phyloP scores from a whole-genome alignment of 1,140 invertebrate species.

The Tribolium castaneum region DNA sequence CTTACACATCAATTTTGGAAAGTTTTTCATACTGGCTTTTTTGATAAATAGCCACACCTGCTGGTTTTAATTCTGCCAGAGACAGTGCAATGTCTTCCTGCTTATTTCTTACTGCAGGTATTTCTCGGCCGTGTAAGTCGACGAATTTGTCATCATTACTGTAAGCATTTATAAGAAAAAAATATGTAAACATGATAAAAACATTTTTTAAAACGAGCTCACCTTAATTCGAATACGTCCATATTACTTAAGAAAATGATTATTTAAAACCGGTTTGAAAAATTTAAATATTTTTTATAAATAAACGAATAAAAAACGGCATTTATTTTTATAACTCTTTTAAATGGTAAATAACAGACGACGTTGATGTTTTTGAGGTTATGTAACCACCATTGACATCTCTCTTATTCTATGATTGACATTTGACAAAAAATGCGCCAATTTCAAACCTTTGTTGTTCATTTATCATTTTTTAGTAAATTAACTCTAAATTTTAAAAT shows the following conservation, averaged over 20 bases:
- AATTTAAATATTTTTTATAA: background rate
- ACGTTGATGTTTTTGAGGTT: no score
- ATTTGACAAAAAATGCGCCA: no score
- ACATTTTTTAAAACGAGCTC: background rate
- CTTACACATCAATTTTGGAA: conserved; percentile 2
- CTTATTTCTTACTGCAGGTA: conserved; percentile 38
- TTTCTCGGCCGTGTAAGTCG: conserved; percentile 28
- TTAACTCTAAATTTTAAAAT: no score
- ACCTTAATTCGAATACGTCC: background rate
- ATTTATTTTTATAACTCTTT: no score
- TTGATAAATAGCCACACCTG: conserved; percentile 51
- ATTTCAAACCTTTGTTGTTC: no score
- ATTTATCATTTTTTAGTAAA: no score
- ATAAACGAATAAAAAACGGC: no score
- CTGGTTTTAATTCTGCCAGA: conserved; percentile 44
- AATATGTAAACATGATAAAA: background rate
- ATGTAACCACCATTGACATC: no score
- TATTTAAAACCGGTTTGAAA: background rate
- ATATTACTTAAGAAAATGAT: background rate
- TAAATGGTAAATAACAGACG: no score
- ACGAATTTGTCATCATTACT: background rate
- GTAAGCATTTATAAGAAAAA: background rate
- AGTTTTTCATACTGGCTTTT: conserved; percentile 32
- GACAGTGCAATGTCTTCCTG: conserved; percentile 44
- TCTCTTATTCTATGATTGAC: no score